Conservation (phyloP, 2,797 vertebrate species). For the Salarias fasciatus region DNA sequence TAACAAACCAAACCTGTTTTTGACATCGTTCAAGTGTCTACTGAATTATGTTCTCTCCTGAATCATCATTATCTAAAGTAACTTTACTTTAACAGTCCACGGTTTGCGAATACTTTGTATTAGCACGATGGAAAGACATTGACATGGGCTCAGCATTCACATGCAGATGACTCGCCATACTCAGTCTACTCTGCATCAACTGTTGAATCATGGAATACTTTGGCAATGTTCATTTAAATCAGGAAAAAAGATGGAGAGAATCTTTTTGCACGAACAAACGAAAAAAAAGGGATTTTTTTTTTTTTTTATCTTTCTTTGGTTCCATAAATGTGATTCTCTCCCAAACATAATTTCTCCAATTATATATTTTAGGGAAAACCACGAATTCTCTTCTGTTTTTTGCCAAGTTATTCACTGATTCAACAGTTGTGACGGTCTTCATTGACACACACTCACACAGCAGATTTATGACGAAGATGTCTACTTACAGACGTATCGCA, state of each 20-base stretch:
- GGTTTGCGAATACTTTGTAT: constrained; percentile 20
- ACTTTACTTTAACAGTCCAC: not conserved
- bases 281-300: too few species aligned
- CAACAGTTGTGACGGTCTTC: constrained; percentile 28
- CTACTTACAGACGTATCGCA: constrained; percentile 92
- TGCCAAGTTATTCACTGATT: constrained; percentile 30
- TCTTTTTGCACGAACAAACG: too few species aligned
- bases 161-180: too few species aligned
- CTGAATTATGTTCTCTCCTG: too few species aligned
- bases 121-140: not conserved
- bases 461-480: constrained; percentile 63
- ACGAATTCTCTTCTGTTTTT: not conserved
- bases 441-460: constrained; percentile 43
- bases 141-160: constrained; percentile 4
- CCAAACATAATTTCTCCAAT: too few species aligned
- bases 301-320: too few species aligned
- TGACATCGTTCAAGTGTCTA: too few species aligned
- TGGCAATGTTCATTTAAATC: not conserved
- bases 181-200: constrained; percentile 1
- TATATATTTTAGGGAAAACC: too few species aligned
- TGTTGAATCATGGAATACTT: constrained; percentile 28
- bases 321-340: too few species aligned
- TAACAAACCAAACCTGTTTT: too few species aligned
- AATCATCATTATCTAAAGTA: too few species aligned
- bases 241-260: too few species aligned